These are phyloP conservation scores for Formica aserva DNA, from an alignment of 2,888 invertebrate genomes.

Conservation along the genomic window DNA sequence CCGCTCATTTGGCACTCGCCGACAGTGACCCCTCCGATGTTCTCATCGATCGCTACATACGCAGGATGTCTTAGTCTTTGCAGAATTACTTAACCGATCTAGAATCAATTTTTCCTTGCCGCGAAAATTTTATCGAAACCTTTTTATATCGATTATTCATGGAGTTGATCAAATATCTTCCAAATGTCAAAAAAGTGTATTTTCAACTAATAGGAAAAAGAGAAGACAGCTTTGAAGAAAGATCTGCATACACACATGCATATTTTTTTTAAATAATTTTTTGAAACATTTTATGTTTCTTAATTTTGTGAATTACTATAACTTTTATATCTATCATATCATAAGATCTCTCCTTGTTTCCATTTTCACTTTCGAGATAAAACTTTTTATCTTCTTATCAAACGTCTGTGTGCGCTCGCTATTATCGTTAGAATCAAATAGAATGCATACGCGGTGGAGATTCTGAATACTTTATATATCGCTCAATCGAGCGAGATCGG, in stretches of 20 bases:
- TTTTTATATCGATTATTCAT: background rate
- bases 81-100: background rate
- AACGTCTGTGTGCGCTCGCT: no score
- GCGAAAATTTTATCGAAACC: background rate
- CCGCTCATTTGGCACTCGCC: slow-evolving; percentile 7
- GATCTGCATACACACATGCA: no score
- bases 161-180: no score
- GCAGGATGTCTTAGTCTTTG: background rate
- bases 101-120: background rate
- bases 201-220: no score
- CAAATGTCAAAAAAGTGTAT: no score
- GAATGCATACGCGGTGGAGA: background rate
- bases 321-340: background rate
- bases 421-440: no score
- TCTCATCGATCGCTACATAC: background rate
- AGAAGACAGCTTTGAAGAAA: no score
- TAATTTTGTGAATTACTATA: no score
- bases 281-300: no score
- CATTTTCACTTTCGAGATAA: background rate
- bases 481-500: background rate
- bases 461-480: background rate
- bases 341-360: background rate
- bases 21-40: background rate
- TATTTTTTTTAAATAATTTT: no score
- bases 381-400: background rate